phyloP scores from a whole-genome alignment of 2,888 invertebrate genomes.

The Bursaphelenchus okinawaensis region DNA sequence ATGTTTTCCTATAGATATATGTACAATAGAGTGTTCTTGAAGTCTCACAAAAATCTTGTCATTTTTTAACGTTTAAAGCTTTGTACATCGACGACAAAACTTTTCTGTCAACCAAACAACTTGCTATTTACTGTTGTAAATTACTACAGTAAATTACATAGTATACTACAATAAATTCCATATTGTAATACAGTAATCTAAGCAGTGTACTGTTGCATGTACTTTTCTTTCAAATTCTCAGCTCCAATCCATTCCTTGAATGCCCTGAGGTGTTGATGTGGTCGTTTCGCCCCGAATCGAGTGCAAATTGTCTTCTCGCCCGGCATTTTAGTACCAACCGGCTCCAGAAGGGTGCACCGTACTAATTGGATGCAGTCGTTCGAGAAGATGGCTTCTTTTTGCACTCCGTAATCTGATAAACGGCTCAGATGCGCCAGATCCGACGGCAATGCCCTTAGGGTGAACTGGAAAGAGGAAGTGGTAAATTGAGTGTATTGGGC shows the following conservation, averaged over 20 bases:
- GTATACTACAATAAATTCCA: no score
- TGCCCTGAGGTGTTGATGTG: conserved; percentile 24
- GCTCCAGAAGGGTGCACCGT: conserved; percentile 20
- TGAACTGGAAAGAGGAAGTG: conserved; percentile 20
- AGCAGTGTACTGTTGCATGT: conserved; percentile 25
- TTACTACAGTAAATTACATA: no score
- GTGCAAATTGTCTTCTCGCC: not conserved
- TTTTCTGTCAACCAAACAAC: no score
- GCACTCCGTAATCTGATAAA: conserved; percentile 23
- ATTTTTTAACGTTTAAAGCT: no score
- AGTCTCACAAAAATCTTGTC: no score
- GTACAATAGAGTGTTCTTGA: no score
- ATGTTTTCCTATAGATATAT: no score
- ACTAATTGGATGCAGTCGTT: conserved; percentile 18
- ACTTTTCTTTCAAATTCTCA: conserved; percentile 23
- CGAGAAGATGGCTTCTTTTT: conserved; percentile 13
- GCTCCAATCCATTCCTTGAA: conserved; percentile 28
- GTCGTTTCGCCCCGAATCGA: conserved; percentile 21
- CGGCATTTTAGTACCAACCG: conserved; percentile 2
- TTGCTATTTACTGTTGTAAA: no score
- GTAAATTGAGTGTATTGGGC: not conserved
- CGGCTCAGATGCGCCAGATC: conserved; percentile 20
- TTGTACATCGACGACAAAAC: no score
- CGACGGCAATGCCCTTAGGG: conserved; percentile 18
- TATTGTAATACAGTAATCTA: no score